Evolutionary conservation across 2,888 invertebrate species (phyloP), one percentile per base, ranked within the genome.

Genomic region (Netelia fuscicornis): DNA sequence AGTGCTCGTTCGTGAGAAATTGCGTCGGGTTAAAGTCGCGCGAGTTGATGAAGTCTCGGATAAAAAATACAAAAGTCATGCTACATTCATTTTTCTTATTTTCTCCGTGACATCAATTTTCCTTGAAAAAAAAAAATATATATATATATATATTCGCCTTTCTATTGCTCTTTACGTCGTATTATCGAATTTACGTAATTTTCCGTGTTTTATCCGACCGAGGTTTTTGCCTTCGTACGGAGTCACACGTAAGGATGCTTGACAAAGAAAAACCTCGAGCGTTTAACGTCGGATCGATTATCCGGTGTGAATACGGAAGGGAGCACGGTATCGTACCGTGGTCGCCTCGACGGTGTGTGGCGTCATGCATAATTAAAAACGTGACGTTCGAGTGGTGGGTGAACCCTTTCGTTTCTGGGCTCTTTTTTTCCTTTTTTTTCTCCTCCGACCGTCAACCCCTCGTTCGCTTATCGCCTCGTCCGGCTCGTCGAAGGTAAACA

Each of bases 401-500:
- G 86, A 89, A 87, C 87, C 86, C 88, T 87, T 83, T 81, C 84
- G 77, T 79, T 86, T 54, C 84, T 76, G 37, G 20, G 20, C 20
- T 74, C 62, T 79, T 48, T 60, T 62, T 74, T 68, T 42, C 25
- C 52, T 56, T 70, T 58, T 81, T 84, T 81, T 87, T 88, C 85
- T 88, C 81, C 70, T 68, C 65, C 70, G 65, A 71, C 77, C 65
- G 77, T 83, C 76, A 80, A 81, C 83, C 88, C 88, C 88, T 87
- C 85, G 72, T 74, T 77, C 86, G 91, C 91, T 92, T 92, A 92
- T 92, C 91, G 90, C 90, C 88, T 75, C 88, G 89, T 88, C 91
- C 91, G 91, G 90, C 86, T 88, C 90, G 88, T 89, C 89, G 89
- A 86, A 86, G 82, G 91, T 90, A 93, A 93, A 93, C 92, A 93